Conservation (phyloP, 64 coral and sea anemone species). For the Porites lutea region DNA sequence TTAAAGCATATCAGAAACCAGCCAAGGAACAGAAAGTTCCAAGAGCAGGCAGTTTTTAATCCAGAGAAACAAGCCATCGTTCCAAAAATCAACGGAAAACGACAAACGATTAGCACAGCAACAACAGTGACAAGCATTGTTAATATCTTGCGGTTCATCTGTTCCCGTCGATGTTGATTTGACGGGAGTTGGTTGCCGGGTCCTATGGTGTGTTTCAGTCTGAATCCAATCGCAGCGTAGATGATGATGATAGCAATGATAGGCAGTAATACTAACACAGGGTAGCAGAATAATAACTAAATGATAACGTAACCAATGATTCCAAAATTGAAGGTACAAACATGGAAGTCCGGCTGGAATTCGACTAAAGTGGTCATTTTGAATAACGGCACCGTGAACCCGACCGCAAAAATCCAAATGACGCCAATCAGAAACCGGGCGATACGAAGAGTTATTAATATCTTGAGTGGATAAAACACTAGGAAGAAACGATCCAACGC, state of each 20-base stretch:
- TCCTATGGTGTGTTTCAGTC: slow-evolving; percentile 17
- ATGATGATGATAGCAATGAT: background rate
- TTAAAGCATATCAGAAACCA: too few species aligned
- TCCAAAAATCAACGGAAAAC: slow-evolving; percentile 19
- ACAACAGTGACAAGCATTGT: slow-evolving; percentile 44
- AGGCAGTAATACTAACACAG: too few species aligned
- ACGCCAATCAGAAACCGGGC: slow-evolving; percentile 2
- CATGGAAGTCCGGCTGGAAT: background rate
- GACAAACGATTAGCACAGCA: slow-evolving; percentile 18
- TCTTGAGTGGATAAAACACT: slow-evolving; percentile 50
- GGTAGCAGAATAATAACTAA: background rate
- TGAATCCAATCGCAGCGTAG: slow-evolving; percentile 54
- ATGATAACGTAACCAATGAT: background rate
- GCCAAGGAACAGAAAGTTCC: too few species aligned
- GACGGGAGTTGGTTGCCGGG: slow-evolving; percentile 44
- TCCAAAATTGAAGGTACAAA: slow-evolving; percentile 6
- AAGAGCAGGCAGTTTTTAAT: too few species aligned
- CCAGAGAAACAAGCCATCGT: background rate
- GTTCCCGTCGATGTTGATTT: background rate
- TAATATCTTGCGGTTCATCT: slow-evolving; percentile 18
- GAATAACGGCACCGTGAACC: slow-evolving; percentile 9
- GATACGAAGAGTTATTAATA: background rate
- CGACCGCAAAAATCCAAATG: slow-evolving; percentile 21
- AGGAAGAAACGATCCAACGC: slow-evolving; percentile 57
- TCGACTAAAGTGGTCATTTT: background rate